phyloP scores from a whole-genome alignment of 2,113 vertebrate genomes.

The Cinclus cinclus region DNA sequence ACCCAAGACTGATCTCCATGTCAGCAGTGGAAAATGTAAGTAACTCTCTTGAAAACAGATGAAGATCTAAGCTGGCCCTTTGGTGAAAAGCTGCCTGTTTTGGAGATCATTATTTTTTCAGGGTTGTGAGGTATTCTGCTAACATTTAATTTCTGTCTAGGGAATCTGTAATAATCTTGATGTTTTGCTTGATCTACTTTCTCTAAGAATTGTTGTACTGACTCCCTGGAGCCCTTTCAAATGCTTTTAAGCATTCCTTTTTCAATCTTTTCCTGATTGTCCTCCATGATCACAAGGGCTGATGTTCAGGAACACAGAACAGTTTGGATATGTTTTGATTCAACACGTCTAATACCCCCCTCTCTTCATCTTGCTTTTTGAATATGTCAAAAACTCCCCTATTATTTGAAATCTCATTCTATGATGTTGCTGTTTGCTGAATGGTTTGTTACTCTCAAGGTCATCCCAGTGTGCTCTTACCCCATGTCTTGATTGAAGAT shows the following conservation, averaged over 20 bases:
- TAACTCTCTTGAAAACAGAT: background rate
- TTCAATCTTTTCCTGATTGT: background rate
- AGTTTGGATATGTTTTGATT: background rate
- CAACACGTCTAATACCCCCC: fast-evolving
- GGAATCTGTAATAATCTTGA: constrained; percentile 40
- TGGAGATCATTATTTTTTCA: constrained; percentile 51
- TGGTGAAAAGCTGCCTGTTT: constrained; percentile 35
- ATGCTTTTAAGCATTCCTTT: constrained; percentile 13
- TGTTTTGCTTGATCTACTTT: constrained; percentile 53
- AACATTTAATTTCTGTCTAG: constrained; percentile 36
- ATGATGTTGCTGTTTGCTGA: background rate
- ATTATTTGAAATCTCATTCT: background rate
- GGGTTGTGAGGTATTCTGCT: constrained; percentile 6
- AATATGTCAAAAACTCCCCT: background rate
- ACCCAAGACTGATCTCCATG: background rate
- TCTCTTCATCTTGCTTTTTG: background rate
- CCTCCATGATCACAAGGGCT: background rate
- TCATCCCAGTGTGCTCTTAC: background rate
- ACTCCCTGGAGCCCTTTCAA: constrained; percentile 7
- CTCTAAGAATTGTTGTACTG: background rate
- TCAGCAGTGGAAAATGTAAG: background rate
- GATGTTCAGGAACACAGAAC: background rate
- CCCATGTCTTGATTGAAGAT: background rate
- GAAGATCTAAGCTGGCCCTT: background rate
- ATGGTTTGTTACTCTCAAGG: background rate